These are phyloP conservation scores for Ascidia mentula DNA, from an alignment of 23 tunicate genomes.

Conservation along the genomic window DNA sequence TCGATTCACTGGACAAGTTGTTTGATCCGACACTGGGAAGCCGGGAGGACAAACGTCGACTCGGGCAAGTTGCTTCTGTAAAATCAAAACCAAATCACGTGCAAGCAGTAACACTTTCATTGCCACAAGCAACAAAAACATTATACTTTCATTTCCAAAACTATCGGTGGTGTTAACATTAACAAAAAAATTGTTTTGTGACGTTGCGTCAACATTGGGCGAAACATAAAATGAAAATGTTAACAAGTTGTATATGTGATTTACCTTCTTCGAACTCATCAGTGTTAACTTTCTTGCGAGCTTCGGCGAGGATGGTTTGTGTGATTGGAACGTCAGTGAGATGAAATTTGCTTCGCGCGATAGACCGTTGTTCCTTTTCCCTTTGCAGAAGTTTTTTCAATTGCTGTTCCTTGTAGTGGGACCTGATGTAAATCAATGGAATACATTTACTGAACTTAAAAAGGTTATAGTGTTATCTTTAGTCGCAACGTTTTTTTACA, in stretches of 20 bases:
- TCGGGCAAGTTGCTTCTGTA: not conserved
- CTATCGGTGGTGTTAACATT: too few species aligned
- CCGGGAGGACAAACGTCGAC: conserved; percentile 35
- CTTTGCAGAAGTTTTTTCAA: conserved; percentile 44
- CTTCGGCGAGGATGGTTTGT: conserved; percentile 44
- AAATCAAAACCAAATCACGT: not conserved
- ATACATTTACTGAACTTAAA: too few species aligned
- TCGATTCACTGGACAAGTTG: not conserved
- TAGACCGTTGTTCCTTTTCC: conserved; percentile 54
- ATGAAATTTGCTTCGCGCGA: conserved; percentile 59
- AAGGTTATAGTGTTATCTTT: too few species aligned
- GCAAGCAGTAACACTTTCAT: too few species aligned
- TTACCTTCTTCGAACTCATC: conserved; percentile 41
- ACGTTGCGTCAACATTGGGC: too few species aligned
- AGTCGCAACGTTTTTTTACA: too few species aligned
- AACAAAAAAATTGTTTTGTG: too few species aligned
- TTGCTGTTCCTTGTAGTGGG: conserved; percentile 78
- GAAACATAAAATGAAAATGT: too few species aligned
- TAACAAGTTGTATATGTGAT: not conserved
- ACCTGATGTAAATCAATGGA: too few species aligned
- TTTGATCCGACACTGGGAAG: conserved; percentile 12
- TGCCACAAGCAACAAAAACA: not conserved
- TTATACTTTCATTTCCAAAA: too few species aligned
- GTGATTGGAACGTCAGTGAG: conserved; percentile 55
- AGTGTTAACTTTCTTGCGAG: conserved; percentile 33